A percentile compares a stretch with the other conserved stretches of the same genome.
Evolutionary conservation across 2,888 invertebrate species (phyloP).

Genomic region (Beris morrisii): DNA sequence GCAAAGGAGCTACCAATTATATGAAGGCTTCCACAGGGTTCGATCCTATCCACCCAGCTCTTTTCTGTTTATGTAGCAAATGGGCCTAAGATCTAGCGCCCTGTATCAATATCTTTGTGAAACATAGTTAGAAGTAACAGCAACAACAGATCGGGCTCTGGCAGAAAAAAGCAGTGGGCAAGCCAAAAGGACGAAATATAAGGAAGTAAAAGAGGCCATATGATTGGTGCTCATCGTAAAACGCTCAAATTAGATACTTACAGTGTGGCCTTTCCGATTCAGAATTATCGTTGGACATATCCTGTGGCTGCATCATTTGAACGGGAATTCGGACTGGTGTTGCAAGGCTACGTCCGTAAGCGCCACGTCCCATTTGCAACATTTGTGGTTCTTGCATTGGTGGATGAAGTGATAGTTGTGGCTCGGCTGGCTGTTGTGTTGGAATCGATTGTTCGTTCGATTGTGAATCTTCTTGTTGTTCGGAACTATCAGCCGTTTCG

Average conservation of each 20-base stretch:
- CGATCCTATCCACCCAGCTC: too few relatives aligned
- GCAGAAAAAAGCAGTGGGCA: too few relatives aligned
- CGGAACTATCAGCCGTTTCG: slow-evolving; percentile 45
- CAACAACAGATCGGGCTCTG: too few relatives aligned
- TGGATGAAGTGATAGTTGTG: slow-evolving; percentile 52
- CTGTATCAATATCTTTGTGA: too few relatives aligned
- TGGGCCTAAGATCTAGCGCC: too few relatives aligned
- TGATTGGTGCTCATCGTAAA: too few relatives aligned
- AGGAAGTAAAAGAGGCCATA: too few relatives aligned
- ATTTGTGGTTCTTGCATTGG: slow-evolving; percentile 53
- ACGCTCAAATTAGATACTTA: slow-evolving; percentile 57
- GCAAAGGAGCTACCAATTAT: too few relatives aligned
- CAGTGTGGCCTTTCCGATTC: slow-evolving; percentile 72
- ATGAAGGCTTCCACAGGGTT: too few relatives aligned
- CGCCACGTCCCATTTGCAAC: slow-evolving; percentile 53
- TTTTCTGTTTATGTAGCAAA: too few relatives aligned
- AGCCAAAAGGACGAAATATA: too few relatives aligned
- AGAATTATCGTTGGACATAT: slow-evolving; percentile 53
- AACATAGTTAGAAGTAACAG: too few relatives aligned
- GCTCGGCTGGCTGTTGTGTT: slow-evolving; percentile 47
- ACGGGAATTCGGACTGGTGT: slow-evolving; percentile 59
- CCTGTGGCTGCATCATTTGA: slow-evolving; percentile 63
- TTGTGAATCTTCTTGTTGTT: slow-evolving; percentile 47
- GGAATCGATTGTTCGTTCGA: slow-evolving; percentile 41
- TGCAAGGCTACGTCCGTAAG: slow-evolving; percentile 56